These are phyloP conservation scores for Alcedo quadribrachys DNA, from an alignment of 2,797 vertebrate species.

Conservation along the genomic window DNA sequence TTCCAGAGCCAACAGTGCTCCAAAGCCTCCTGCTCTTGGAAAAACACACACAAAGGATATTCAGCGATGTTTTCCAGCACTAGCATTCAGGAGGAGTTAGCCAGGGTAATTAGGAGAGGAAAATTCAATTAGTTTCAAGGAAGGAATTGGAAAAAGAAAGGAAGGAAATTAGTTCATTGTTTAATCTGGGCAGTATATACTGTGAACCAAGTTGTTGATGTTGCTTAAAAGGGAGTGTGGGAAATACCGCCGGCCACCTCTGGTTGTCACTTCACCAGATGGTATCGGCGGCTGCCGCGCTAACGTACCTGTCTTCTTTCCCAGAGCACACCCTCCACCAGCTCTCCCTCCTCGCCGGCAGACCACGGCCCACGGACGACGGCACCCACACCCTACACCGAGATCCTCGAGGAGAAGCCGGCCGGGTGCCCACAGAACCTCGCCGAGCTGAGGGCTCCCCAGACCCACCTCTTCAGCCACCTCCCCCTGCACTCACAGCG, in stretches of 20 bases:
- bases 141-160: constrained; percentile 6
- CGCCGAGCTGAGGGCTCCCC: constrained; percentile 69
- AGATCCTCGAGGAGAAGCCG: constrained; percentile 70
- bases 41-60: neutral
- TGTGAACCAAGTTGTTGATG: neutral
- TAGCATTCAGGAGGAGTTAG: neutral
- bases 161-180: constrained; percentile 33
- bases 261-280: neutral
- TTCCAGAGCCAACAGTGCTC: neutral
- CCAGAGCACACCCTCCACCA: constrained; percentile 18
- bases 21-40: neutral
- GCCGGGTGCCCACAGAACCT: constrained; percentile 67
- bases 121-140: constrained; percentile 30
- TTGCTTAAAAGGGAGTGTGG: neutral
- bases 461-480: constrained; percentile 93
- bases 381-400: neutral
- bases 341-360: constrained; percentile 51
- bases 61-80: neutral
- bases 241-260: neutral
- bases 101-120: neutral
- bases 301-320: neutral
- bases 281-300: fast-evolving
- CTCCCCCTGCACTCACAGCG: constrained; percentile 96
- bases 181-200: neutral
- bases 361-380: constrained; percentile 79